Evolutionary conservation across 1,140 invertebrate species (phyloP), one percentile per base, ranked within the genome.

Genomic region (Hypsibius dujardini): DNA sequence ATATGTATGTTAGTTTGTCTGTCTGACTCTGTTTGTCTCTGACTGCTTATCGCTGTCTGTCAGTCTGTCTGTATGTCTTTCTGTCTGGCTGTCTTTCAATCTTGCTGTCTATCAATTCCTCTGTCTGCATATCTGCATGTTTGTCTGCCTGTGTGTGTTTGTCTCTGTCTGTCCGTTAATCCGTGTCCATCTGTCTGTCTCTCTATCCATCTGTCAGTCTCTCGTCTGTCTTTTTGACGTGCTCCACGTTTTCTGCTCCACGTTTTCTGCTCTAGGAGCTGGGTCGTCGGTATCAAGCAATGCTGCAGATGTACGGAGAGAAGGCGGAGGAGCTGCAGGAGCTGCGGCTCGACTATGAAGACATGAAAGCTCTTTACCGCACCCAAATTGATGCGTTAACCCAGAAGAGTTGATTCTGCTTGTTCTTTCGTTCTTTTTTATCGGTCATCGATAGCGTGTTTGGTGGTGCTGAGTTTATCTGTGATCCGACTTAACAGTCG

Each of bases 291-390:
- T 92, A 93, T 77, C 88, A 93, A 77, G 89, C 90, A 1, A 77
- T 94, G 59, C 81, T 93, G 62, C 80, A 85, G 78, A 88, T 93
- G 87, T 92, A 90, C 77, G 91, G 91, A 46, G 90, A 94, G 78
- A 92, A 93, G 79, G 86, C 92, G 28, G 91, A 95, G 80, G 88
- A 92, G 78, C 85, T 86, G 71, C 86, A 92, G 76, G 95, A 98
- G 78, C 80, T 96, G 15, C 83, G 85, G 74, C 81, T 97, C 72
- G 95, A 98, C 82, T 83, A 97, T 73, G 82, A 87, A 73, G 95
- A 98, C 80, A 87, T 95, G 2, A 96, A 95, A 80, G 88, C 92
- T 76, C 90, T 95, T 84, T 96, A 96, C 79, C 95, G 93, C 82
- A 84, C 85, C 75, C 92, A 86, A 45, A 67, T 67, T 67, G 62